phyloP scores from a whole-genome alignment of 1,140 invertebrate species.

The Lordiphosa collinella region DNA sequence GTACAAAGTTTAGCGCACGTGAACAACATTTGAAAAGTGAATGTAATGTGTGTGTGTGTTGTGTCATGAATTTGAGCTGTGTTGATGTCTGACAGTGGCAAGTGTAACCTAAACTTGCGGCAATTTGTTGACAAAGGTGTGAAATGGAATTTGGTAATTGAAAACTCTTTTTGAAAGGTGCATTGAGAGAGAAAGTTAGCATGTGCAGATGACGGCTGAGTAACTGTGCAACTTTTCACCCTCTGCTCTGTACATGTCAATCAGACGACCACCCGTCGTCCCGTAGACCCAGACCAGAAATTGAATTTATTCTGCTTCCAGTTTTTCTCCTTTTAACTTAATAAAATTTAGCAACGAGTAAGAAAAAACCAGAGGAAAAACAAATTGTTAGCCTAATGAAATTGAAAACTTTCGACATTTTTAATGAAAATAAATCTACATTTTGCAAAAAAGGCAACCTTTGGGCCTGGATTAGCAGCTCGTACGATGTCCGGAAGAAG shows the following conservation, averaged over 20 bases:
- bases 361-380: slow-evolving; percentile 11
- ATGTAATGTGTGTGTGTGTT: slow-evolving; percentile 1
- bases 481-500: slow-evolving; percentile 30
- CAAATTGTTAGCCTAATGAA: slow-evolving; percentile 52
- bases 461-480: slow-evolving; percentile 52
- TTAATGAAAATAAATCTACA: slow-evolving; percentile 71
- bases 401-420: slow-evolving; percentile 72
- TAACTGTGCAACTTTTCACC: slow-evolving; percentile 14
- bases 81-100: not conserved
- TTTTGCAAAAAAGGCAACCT: slow-evolving; percentile 24
- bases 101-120: not conserved
- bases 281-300: slow-evolving; percentile 9
- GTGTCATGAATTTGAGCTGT: slow-evolving; percentile 3
- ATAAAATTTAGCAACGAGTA: slow-evolving; percentile 2
- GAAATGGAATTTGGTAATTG: slow-evolving; percentile 22
- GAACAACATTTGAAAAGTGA: slow-evolving; percentile 21
- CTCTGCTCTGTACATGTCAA: slow-evolving; percentile 27
- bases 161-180: not conserved
- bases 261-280: slow-evolving; percentile 20
- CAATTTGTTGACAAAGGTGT: slow-evolving; percentile 27
- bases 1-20: slow-evolving; percentile 33
- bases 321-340: slow-evolving; percentile 1
- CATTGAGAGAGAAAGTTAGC: too few species aligned
- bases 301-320: slow-evolving; percentile 19
- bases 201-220: too few species aligned